phyloP scores from a whole-genome alignment of 2,888 invertebrate genomes.

The Ypsolopha sequella region DNA sequence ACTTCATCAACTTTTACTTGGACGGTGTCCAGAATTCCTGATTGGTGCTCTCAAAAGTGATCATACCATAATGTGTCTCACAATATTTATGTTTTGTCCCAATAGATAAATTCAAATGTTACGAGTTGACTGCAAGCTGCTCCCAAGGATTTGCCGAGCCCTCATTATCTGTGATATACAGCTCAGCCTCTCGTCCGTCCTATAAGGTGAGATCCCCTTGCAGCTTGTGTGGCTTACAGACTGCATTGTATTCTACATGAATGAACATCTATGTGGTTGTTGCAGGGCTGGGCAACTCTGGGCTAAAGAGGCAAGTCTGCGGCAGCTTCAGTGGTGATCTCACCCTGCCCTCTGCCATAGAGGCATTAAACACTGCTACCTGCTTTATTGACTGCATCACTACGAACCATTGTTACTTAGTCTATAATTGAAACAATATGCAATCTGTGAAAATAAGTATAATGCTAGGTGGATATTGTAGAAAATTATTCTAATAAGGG shows the following conservation, averaged over 20 bases:
- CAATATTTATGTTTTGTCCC: conserved; percentile 3
- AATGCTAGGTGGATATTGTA: conserved; percentile 70
- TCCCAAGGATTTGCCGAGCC: conserved; percentile 67
- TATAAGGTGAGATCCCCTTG: conserved; percentile 44
- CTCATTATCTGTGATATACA: conserved; percentile 72
- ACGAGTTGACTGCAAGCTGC: conserved; percentile 67
- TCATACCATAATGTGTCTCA: too few species aligned
- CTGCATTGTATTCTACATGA: conserved; percentile 5
- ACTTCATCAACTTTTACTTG: too few species aligned
- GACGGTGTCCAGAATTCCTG: too few species aligned
- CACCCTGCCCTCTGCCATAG: conserved; percentile 64
- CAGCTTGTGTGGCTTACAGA: background rate
- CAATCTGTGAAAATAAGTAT: conserved; percentile 77
- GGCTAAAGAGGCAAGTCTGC: conserved; percentile 73
- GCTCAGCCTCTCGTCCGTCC: conserved; percentile 72
- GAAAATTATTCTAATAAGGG: conserved; percentile 64
- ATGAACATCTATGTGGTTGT: conserved; percentile 14
- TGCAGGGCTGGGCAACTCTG: conserved; percentile 76
- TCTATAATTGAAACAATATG: conserved; percentile 74
- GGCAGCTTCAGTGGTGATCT: conserved; percentile 70
- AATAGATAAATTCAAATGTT: conserved; percentile 28
- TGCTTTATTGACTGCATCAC: conserved; percentile 75
- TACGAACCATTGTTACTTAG: conserved; percentile 74
- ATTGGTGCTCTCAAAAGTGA: too few species aligned
- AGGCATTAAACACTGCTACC: conserved; percentile 69